phyloP scores from a whole-genome alignment of 2,113 vertebrate genomes.

The Misgurnus mizolepis region DNA sequence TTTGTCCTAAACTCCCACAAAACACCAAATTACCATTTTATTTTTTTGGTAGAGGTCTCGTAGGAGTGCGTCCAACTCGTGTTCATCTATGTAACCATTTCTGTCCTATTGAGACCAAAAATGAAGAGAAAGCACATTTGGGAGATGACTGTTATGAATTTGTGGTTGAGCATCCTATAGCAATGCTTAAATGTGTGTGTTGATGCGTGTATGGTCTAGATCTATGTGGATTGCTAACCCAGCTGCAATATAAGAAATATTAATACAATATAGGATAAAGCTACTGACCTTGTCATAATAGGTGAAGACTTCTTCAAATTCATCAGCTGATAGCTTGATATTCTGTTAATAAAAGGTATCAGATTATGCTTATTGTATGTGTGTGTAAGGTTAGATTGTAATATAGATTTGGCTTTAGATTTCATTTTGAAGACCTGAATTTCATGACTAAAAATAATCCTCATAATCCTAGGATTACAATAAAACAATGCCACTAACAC shows the following conservation, averaged over 20 bases:
- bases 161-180: background rate
- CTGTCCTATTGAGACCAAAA: slow-evolving; percentile 73
- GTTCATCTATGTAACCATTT: slow-evolving; percentile 85
- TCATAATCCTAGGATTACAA: slow-evolving; percentile 29
- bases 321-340: slow-evolving; percentile 86
- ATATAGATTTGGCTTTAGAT: slow-evolving; percentile 11
- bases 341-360: slow-evolving; percentile 69
- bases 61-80: slow-evolving; percentile 84
- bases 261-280: background rate
- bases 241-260: background rate
- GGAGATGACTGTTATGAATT: background rate
- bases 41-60: slow-evolving; percentile 86
- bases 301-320: slow-evolving; percentile 91
- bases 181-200: background rate
- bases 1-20: background rate
- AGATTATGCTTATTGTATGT: background rate
- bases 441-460: slow-evolving; percentile 29
- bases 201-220: background rate
- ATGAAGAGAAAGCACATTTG: background rate
- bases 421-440: slow-evolving; percentile 7
- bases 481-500: background rate
- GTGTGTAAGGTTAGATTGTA: background rate
- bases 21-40: slow-evolving; percentile 75
- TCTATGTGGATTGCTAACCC: background rate
- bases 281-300: slow-evolving; percentile 90